Base-by-base conservation (phyloP, 2,888 invertebrate genomes). In the Trichogramma dendrolimi region DNA sequence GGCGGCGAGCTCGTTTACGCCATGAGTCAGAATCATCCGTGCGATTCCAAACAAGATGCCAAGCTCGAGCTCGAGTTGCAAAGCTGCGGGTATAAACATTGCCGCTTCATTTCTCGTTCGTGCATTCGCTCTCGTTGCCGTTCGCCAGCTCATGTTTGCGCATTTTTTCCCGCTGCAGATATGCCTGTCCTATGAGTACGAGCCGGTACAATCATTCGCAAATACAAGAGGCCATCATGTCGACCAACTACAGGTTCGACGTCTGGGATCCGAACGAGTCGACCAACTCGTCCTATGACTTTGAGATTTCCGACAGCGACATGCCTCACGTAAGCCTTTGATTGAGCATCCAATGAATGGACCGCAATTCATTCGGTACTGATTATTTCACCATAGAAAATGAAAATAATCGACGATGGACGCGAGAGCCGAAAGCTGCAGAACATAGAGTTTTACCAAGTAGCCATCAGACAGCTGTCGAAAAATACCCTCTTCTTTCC, bases 401-500 rank as follows among this genome's bases (percentile, higher is more conserved):
- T 61, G 47, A 54, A 51, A 1, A 27, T 63, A 7, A 70, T 67
- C 4, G 70, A 71, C 38, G 77, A 80, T 64, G 80, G 83, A 59
- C 82, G 82, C 65, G 84, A 84, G 46, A 80, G 83, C 11, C 80
- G 84, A 60, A 81, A 81, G 51, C 72, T 87, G 68, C 81, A 75
- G 43, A 86, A 86, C 70, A 82, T 87, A 67, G 83, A 83, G 10
- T 81, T 80, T 62, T 86, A 84, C 69, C 81, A 82, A 61, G 83
- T 83, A 0, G 82, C 84, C 0, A 80, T 87, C 49, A 81, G 86
- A 10, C 83, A 81, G 73, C 71, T 87, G 5, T 83, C 85, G 0
- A 80, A 81, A 43, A 79, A 77, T 47, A 75, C 80, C 60, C 80
- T 85, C 65, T 89, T 84, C 75, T 88, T 88, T 70, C 89, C 89